Percentiles rank a stretch among this genome's conserved stretches.
Evolutionary conservation across 2,888 invertebrate species (phyloP).

Genomic region (Brachyptera risi): DNA sequence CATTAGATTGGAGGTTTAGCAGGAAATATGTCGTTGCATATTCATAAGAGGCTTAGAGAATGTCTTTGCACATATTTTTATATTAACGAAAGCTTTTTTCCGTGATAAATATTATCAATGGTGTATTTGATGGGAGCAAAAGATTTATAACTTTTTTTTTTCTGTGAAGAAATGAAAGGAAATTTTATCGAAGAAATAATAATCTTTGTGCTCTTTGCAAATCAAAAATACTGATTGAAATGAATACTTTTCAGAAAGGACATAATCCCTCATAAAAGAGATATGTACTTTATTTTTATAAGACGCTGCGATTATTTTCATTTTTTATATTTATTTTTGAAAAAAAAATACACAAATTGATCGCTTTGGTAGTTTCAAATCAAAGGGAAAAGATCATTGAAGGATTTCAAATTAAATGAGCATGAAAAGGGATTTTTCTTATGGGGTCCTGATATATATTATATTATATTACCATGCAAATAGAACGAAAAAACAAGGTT

Average conservation of each 20-base stretch:
- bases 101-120: conserved; percentile 17
- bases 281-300: neutral
- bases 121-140: conserved; percentile 14
- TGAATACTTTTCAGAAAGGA: neutral
- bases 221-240: conserved; percentile 13
- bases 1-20: conserved; percentile 17
- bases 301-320: neutral
- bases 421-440: too few relatives aligned
- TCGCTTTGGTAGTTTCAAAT: neutral
- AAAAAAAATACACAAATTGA: neutral
- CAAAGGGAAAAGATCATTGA: neutral
- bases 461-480: too few relatives aligned
- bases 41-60: conserved; percentile 20
- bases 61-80: conserved; percentile 21
- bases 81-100: conserved; percentile 17
- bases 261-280: conserved; percentile 2
- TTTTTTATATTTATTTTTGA: neutral
- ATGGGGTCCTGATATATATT: too few relatives aligned
- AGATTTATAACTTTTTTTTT: conserved; percentile 1
- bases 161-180: neutral
- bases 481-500: too few relatives aligned
- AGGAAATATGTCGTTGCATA: conserved; percentile 20
- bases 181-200: neutral
- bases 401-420: neutral
- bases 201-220: neutral